Evolutionary conservation across 2,113 vertebrate species (phyloP).

Genomic region (Rhegmatorhina hoffmannsi): DNA sequence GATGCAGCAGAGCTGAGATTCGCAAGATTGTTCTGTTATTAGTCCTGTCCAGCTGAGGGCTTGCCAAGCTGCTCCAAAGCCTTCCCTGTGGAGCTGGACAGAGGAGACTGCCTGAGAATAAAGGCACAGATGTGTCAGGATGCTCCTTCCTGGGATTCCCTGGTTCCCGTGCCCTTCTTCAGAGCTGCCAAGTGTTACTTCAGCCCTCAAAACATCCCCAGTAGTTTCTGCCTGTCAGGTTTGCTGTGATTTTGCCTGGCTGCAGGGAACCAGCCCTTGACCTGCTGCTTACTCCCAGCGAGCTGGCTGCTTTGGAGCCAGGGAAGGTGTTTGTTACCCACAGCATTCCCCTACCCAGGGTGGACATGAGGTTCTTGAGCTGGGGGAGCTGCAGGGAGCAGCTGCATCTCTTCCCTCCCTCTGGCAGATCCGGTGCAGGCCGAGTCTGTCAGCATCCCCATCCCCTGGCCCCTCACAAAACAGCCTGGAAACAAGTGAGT

Average conservation of each 20-base stretch:
- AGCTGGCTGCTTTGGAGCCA: neutral
- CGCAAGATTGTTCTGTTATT: neutral
- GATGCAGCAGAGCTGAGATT: neutral
- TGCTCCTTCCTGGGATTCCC: neutral
- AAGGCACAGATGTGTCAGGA: neutral
- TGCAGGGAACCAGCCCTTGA: neutral
- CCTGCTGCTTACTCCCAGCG: neutral
- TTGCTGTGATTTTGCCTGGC: neutral
- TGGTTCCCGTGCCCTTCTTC: neutral
- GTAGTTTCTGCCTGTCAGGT: neutral
- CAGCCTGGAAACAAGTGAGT: neutral
- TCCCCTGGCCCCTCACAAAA: neutral
- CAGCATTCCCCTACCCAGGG: neutral
- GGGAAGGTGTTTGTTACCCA: neutral
- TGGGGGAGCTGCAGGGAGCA: neutral
- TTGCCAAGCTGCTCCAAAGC: neutral
- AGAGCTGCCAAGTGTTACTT: neutral
- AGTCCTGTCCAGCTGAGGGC: neutral
- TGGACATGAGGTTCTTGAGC: neutral
- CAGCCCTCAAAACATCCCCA: neutral
- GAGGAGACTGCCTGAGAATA: neutral
- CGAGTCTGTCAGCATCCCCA: neutral
- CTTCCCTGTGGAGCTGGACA: neutral
- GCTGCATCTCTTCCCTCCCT: neutral
- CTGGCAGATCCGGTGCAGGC: rapidly evolving